Evolutionary conservation across 2,797 vertebrate species (phyloP), one percentile per base, ranked within the genome.

Genomic region (Gephyroberyx darwinii): DNA sequence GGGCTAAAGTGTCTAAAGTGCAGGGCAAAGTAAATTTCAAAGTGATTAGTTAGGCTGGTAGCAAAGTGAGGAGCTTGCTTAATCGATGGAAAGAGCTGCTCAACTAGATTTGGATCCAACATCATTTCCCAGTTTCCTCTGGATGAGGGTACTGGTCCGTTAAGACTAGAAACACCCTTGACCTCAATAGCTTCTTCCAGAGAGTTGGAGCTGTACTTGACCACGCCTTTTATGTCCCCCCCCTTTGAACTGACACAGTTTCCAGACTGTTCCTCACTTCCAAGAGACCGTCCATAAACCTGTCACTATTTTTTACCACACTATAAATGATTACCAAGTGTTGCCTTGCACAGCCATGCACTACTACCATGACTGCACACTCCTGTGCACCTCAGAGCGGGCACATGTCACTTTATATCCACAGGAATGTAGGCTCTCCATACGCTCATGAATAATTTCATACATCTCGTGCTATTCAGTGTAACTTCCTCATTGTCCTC

Each of bases 41-140:
- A 78, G 66, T 13, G 47, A 61, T 48, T 20, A 66, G 26, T 19
- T 65, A 77, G 71, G 56, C 4, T 37, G 54, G 50, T 5, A 39
- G 75, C 48, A 74, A 77, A 80, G 79, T 64, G 54, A 70, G 67
- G 65, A 47, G 52, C 65, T 52, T 82, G 77, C 81, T 80, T 81
- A 77, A 48, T 81, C 82, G 66, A 83, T 78, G 84, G 53, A 83
- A 88, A 80, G 30, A 74, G 50, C 52, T 47, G 69, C 57, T 75
- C 70, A 67, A 20, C 60, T 26, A 26, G 26, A 26, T 26, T 26
- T 26, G 26, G 16, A 45, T 62, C 71, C 70, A 64, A 51, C 41
- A 48, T 33, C 52, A 48, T 77, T 78, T 74, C 20, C 12, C 54
- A 39, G 60, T 47, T 64, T 75, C 55, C 54, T 80, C n/a, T 67